Percentiles rank a stretch among this genome's conserved stretches.
Evolutionary conservation across 2,888 invertebrate genomes (phyloP).

Genomic region (Caprella mutica): DNA sequence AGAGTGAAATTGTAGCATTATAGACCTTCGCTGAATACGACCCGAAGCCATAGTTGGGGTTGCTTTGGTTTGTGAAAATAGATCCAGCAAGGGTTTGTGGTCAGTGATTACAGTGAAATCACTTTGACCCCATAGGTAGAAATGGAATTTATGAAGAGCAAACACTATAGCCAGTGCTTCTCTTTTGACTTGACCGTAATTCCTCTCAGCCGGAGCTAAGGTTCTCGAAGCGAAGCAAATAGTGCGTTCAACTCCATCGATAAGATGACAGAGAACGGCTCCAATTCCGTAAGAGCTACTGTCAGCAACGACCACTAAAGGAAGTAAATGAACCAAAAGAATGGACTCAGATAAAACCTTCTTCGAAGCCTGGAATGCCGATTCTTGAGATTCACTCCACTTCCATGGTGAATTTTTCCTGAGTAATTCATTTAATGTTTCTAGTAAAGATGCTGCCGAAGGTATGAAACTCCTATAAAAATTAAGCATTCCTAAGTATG

Average conservation of each 20-base stretch:
- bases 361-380: not conserved
- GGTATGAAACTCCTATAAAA: not conserved
- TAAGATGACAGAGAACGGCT: conserved; percentile 38
- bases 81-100: conserved; percentile 33
- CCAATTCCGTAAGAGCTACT: not conserved
- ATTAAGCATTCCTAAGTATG: not conserved
- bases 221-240: conserved; percentile 39
- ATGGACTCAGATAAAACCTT: not conserved
- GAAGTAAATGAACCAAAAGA: not conserved
- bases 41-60: conserved; percentile 37
- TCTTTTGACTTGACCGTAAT: not conserved
- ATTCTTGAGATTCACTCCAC: not conserved
- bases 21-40: conserved; percentile 27
- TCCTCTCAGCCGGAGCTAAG: not conserved
- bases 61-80: conserved; percentile 37
- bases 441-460: not conserved
- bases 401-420: not conserved
- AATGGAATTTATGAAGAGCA: not conserved
- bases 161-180: not conserved
- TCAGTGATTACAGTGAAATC: not conserved
- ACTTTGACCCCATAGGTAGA: not conserved
- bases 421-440: not conserved
- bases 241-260: conserved; percentile 39
- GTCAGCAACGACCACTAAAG: not conserved
- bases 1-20: conserved; percentile 35